phyloP scores from a whole-genome alignment of 2,888 invertebrate genomes.

The Gortyna flavago region DNA sequence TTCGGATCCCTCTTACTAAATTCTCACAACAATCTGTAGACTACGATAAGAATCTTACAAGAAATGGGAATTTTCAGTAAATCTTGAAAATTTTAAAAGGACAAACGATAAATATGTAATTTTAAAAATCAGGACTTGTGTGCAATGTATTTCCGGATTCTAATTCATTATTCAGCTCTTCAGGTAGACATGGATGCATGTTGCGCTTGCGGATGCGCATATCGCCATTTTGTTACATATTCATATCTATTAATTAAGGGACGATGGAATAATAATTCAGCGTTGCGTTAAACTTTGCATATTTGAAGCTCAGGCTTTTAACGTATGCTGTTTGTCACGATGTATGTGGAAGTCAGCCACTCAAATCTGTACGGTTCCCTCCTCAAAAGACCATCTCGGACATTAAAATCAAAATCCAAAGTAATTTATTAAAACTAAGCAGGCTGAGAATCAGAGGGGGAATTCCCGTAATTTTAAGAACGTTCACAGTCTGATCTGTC shows the following conservation, averaged over 20 bases:
- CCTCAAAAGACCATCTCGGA: not conserved
- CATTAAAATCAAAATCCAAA: not conserved
- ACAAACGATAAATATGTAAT: not conserved
- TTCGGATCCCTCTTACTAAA: not conserved
- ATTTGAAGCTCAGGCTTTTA: conserved; percentile 16
- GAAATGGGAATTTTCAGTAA: not conserved
- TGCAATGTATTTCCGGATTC: not conserved
- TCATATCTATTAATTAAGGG: conserved; percentile 36
- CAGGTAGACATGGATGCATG: conserved; percentile 14
- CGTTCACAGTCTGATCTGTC: not conserved
- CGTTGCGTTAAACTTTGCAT: conserved; percentile 32
- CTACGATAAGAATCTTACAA: too few species aligned
- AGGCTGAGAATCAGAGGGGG: not conserved
- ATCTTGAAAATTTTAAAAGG: not conserved
- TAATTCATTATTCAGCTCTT: conserved; percentile 30
- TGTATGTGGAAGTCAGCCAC: not conserved
- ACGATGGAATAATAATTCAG: conserved; percentile 26
- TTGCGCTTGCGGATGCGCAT: conserved; percentile 7
- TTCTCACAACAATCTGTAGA: not conserved
- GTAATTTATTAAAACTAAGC: not conserved
- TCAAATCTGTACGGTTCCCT: not conserved
- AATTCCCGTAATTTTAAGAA: not conserved
- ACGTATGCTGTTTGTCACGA: not conserved
- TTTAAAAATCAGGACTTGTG: not conserved
- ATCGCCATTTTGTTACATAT: conserved; percentile 47